A percentile compares a stretch with the other conserved stretches of the same genome.
Conservation (phyloP, 1,140 invertebrate genomes). For the Sarcophaga peregrina region DNA sequence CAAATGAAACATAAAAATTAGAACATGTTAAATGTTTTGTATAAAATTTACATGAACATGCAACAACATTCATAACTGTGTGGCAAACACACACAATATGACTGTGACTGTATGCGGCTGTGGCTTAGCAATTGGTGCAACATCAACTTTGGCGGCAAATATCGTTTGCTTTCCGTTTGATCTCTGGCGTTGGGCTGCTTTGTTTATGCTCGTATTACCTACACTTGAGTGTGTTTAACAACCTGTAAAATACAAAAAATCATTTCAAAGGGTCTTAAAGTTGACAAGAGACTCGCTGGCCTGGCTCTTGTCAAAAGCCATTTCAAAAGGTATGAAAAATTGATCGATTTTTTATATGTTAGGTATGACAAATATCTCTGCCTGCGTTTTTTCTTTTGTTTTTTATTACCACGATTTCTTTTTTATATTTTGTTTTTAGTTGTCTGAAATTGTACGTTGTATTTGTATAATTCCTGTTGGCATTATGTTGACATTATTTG, state of each 20-base stretch:
- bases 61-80: slow-evolving; percentile 36
- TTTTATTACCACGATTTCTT: background rate
- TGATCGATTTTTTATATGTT: background rate
- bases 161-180: slow-evolving; percentile 37
- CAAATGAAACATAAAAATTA: slow-evolving; percentile 40
- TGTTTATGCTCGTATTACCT: background rate
- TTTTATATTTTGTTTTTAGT: background rate
- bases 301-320: background rate
- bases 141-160: slow-evolving; percentile 31
- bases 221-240: slow-evolving; percentile 40
- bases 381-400: too few relatives aligned
- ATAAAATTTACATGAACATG: slow-evolving; percentile 41
- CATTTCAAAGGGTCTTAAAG: background rate
- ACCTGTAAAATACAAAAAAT: slow-evolving; percentile 31
- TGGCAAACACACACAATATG: slow-evolving; percentile 8
- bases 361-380: slow-evolving; percentile 28
- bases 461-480: slow-evolving; percentile 22
- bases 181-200: background rate
- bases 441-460: slow-evolving; percentile 12
- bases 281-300: background rate
- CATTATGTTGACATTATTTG: slow-evolving; percentile 38
- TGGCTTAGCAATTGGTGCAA: background rate
- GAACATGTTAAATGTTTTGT: slow-evolving; percentile 41
- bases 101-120: background rate
- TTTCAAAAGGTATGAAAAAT: slow-evolving; percentile 6